phyloP scores from a whole-genome alignment of 37 sponge, comb jelly and placozoan genomes.

The Chondrosia reniformis region DNA sequence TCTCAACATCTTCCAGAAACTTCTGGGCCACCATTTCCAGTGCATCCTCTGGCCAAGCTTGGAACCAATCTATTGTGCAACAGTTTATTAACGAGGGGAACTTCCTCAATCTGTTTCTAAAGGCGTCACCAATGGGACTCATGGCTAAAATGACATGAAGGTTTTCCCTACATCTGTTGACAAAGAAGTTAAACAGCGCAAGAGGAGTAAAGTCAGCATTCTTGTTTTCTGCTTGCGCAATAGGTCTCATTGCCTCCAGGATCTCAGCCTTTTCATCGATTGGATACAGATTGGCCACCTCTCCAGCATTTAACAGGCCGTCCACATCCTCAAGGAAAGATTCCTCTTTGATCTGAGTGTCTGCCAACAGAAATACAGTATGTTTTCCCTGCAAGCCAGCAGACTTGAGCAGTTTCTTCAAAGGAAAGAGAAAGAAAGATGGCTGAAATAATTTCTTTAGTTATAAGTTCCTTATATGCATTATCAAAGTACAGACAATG shows the following conservation, averaged over 20 bases:
- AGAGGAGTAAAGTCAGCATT: constrained; percentile 95
- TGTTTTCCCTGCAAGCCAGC: constrained; percentile 92
- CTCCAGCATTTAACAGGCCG: constrained; percentile 97
- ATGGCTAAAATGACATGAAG: constrained; percentile 96
- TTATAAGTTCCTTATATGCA: too few relatives aligned
- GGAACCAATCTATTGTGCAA: constrained; percentile 99
- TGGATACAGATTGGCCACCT: constrained; percentile 94
- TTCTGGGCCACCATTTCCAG: constrained; percentile 92
- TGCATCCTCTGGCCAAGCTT: constrained; percentile 96
- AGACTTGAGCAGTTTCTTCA: constrained; percentile 17
- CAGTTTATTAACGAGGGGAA: constrained; percentile 99
- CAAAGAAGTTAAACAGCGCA: constrained; percentile 90
- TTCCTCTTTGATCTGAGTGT: constrained; percentile 98
- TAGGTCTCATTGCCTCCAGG: constrained; percentile 91
- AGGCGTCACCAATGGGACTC: constrained; percentile 98
- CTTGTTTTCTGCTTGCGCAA: constrained; percentile 90
- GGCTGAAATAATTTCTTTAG: too few relatives aligned
- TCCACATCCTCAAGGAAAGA: constrained; percentile 97
- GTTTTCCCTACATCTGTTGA: constrained; percentile 92
- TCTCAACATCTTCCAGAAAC: constrained; percentile 93
- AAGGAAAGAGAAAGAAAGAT: background rate
- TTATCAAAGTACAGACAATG: too few relatives aligned
- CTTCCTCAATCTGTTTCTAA: constrained; percentile 88
- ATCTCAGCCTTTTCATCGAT: constrained; percentile 95
- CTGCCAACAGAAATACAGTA: constrained; percentile 94